These are phyloP conservation scores for Caenorhabditis brenneri DNA, from an alignment of 1,140 invertebrate species.

Conservation along the genomic window DNA sequence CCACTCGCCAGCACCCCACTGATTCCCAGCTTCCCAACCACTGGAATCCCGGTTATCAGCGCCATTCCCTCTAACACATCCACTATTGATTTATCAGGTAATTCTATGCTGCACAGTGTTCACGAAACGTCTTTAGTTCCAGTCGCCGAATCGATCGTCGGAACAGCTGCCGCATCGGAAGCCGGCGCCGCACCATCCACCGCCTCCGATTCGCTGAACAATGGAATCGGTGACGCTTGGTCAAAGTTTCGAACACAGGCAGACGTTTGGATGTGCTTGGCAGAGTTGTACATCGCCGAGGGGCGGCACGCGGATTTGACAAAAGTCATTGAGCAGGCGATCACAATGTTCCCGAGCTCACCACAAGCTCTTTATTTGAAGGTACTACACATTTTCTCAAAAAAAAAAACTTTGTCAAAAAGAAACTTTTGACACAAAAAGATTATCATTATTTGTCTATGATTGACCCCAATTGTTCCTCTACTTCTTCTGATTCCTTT, in stretches of 20 bases:
- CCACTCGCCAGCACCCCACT: constrained; percentile 27
- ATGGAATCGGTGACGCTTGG: constrained; percentile 18
- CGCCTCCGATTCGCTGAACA: constrained; percentile 20
- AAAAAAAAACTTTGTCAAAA: too few relatives aligned
- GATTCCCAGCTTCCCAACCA: neutral
- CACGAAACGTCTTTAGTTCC: neutral
- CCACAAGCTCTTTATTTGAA: constrained; percentile 70
- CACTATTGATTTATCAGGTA: constrained; percentile 13
- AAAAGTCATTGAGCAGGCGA: constrained; percentile 69
- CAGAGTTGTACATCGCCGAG: constrained; percentile 67
- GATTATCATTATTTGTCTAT: too few relatives aligned
- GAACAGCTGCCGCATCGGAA: constrained; percentile 7
- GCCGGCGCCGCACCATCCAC: constrained; percentile 30
- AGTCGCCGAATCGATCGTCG: neutral
- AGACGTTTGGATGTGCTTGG: constrained; percentile 69
- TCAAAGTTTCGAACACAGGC: constrained; percentile 58
- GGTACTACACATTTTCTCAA: constrained; percentile 50
- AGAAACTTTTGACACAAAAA: too few relatives aligned
- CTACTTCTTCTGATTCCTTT: neutral
- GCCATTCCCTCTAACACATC: constrained; percentile 7
- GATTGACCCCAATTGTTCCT: neutral
- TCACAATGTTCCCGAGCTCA: constrained; percentile 65
- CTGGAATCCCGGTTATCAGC: constrained; percentile 15
- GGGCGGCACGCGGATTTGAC: constrained; percentile 62
- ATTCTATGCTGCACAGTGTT: neutral